Evolutionary conservation across 2,797 vertebrate genomes (phyloP).

Genomic region (Urocyon cinereoargenteus): DNA sequence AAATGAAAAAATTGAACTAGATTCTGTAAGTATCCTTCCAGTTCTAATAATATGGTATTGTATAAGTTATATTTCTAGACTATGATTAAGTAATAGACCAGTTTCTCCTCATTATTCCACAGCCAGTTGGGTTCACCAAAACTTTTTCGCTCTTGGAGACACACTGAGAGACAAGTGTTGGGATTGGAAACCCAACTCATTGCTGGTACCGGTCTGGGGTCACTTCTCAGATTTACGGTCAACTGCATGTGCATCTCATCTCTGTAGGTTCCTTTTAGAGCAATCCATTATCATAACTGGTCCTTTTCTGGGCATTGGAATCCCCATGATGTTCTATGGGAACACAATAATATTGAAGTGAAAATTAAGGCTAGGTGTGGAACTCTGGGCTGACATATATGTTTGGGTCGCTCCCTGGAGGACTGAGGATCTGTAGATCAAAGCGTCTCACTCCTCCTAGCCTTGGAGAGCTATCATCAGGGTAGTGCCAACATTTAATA

Average conservation of each 20-base stretch:
- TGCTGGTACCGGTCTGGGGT: not conserved
- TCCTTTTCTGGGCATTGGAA: not conserved
- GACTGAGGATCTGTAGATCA: not conserved
- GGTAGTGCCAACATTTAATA: not conserved
- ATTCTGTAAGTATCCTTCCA: conserved; percentile 43
- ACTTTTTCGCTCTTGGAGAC: not conserved
- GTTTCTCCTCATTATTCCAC: not conserved
- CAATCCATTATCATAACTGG: not conserved
- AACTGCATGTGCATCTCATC: not conserved
- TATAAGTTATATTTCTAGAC: not conserved
- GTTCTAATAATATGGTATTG: not conserved
- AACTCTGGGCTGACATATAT: not conserved
- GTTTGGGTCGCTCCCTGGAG: not conserved
- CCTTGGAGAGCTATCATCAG: not conserved
- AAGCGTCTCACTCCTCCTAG: not conserved
- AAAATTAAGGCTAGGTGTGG: not conserved
- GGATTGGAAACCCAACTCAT: not conserved
- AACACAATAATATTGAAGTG: not conserved
- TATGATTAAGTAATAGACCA: not conserved
- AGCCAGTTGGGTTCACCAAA: not conserved
- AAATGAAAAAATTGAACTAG: conserved; percentile 44
- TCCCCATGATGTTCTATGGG: not conserved
- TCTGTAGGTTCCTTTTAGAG: not conserved
- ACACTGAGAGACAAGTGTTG: not conserved
- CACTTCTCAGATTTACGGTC: not conserved